Percentiles rank a stretch among this genome's conserved stretches.
phyloP scores from a whole-genome alignment of 2,888 invertebrate species.

The Lepeophtheirus nordmannii region DNA sequence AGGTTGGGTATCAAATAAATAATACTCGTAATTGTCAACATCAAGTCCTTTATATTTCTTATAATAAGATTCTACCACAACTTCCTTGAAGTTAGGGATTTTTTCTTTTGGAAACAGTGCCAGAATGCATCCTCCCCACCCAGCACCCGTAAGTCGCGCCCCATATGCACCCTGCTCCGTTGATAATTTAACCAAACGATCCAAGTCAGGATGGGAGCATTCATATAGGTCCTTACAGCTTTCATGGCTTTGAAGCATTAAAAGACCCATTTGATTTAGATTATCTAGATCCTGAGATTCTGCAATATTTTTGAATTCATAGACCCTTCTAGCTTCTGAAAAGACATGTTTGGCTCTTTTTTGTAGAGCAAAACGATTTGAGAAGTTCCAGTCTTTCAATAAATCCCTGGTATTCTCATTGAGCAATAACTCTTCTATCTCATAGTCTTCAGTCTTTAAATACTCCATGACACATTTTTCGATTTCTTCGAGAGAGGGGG shows the following conservation, averaged over 20 bases:
- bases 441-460: slow-evolving; percentile 36
- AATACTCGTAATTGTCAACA: slow-evolving; percentile 39
- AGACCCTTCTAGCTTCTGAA: slow-evolving; percentile 68
- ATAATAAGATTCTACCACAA: slow-evolving; percentile 55
- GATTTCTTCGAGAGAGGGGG: no score
- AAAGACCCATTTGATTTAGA: slow-evolving; percentile 48
- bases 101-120: slow-evolving; percentile 55
- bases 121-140: slow-evolving; percentile 96
- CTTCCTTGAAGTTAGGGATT: slow-evolving; percentile 50
- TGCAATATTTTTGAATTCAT: slow-evolving; percentile 47
- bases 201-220: slow-evolving; percentile 77
- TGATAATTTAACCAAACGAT: slow-evolving; percentile 60
- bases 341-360: slow-evolving; percentile 80
- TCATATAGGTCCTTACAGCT: slow-evolving; percentile 73
- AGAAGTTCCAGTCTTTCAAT: slow-evolving; percentile 31
- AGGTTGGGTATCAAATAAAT: slow-evolving; percentile 54
- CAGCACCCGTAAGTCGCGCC: slow-evolving; percentile 88
- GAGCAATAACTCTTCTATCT: slow-evolving; percentile 50
- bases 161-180: slow-evolving; percentile 49
- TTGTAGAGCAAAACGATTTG: slow-evolving; percentile 49
- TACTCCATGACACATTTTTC: slow-evolving; percentile 33
- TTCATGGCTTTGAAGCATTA: slow-evolving; percentile 77
- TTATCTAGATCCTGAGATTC: slow-evolving; percentile 30
- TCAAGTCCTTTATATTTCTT: slow-evolving; percentile 38
- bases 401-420: slow-evolving; percentile 48